Percentiles rank a stretch among this genome's conserved stretches.
Conservation (phyloP, 2,797 vertebrate genomes). For the Muscicapa striata region DNA sequence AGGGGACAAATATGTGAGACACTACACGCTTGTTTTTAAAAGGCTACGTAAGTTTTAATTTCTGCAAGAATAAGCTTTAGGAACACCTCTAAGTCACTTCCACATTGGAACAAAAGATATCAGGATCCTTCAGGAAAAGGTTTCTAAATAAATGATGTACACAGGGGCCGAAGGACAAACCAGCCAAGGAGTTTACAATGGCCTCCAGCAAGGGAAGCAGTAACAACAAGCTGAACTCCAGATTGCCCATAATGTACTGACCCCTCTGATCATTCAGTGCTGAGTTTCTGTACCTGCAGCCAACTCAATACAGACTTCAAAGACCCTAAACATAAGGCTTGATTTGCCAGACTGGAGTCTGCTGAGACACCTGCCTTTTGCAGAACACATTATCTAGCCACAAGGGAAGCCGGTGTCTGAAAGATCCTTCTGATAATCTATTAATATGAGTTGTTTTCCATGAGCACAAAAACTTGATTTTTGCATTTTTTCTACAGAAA, state of each 20-base stretch:
- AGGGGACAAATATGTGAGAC: not conserved
- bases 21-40: not conserved
- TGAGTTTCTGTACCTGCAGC: not conserved
- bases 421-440: not conserved
- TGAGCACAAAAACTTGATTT: not conserved
- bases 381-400: not conserved
- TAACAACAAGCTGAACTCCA: not conserved
- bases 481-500: not conserved
- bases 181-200: not conserved
- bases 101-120: not conserved
- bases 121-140: not conserved
- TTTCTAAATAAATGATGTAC: not conserved
- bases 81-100: not conserved
- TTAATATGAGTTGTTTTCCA: not conserved
- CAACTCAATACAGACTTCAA: not conserved
- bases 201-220: not conserved
- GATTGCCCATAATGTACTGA: not conserved
- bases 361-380: not conserved
- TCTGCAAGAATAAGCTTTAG: not conserved
- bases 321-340: not conserved
- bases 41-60: not conserved
- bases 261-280: not conserved
- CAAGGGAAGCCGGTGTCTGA: not conserved
- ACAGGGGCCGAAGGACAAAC: fast-evolving
- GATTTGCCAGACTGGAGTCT: not conserved